Conservation (phyloP, 2,113 vertebrate species). For the Cephalopholis sonnerati region DNA sequence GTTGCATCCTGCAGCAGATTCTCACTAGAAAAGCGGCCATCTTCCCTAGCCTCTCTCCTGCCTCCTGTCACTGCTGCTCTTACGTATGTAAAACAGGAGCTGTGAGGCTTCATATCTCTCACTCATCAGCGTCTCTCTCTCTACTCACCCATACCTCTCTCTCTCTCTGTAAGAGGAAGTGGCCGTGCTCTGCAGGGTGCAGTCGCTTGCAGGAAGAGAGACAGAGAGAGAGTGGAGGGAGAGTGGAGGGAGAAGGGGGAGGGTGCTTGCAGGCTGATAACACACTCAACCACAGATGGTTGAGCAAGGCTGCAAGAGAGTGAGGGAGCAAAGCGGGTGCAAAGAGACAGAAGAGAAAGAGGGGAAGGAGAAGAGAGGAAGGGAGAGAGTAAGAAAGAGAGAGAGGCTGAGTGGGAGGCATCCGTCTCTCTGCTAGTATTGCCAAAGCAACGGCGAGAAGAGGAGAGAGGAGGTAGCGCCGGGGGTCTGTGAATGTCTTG, state of each 20-base stretch:
- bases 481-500: conserved; percentile 17
- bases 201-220: conserved; percentile 85
- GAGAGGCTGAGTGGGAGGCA: conserved; percentile 66
- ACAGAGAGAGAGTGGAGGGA: conserved; percentile 47
- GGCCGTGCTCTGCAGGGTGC: conserved; percentile 77
- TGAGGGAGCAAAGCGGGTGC: conserved; percentile 56
- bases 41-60: conserved; percentile 33
- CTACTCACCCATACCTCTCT: conserved; percentile 43
- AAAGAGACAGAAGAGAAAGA: conserved; percentile 45
- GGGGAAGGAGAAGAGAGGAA: conserved; percentile 15
- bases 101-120: conserved; percentile 51
- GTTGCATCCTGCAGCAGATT: conserved; percentile 13
- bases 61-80: conserved; percentile 59
- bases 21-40: conserved; percentile 53
- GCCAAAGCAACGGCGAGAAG: conserved; percentile 46
- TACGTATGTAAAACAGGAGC: conserved; percentile 60
- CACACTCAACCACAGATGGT: conserved; percentile 81
- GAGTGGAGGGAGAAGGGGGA: conserved; percentile 66
- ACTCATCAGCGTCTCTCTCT: conserved; percentile 59
- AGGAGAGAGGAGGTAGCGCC: conserved; percentile 34
- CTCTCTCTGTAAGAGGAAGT: conserved; percentile 88
- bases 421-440: conserved; percentile 51
- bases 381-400: conserved; percentile 47
- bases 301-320: conserved; percentile 74
- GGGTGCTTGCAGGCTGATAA: conserved; percentile 80